These are phyloP conservation scores for Nylanderia fulva DNA, from an alignment of 1,140 invertebrate species.

Conservation along the genomic window DNA sequence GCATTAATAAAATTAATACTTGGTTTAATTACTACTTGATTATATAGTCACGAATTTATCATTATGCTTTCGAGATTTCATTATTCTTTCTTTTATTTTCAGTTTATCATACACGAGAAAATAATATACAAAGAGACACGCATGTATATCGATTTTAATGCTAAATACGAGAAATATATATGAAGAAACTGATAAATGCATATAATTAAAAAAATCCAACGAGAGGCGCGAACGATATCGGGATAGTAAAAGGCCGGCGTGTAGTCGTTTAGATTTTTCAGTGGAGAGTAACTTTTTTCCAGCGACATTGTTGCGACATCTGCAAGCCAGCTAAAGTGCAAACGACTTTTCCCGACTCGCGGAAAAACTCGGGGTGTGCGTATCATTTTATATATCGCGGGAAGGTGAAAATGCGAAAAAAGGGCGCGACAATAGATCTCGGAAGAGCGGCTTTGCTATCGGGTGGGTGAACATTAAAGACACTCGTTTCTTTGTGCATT, in stretches of 20 bases:
- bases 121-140: not conserved
- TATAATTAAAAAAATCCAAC: too few species aligned
- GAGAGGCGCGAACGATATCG: not conserved
- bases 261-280: conserved; percentile 45
- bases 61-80: not conserved
- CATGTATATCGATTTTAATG: not conserved
- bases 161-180: too few species aligned
- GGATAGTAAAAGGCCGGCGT: not conserved
- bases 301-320: not conserved
- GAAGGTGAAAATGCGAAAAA: not conserved
- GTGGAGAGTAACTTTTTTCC: conserved; percentile 7
- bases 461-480: not conserved
- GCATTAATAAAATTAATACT: not conserved
- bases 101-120: not conserved
- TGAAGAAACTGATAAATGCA: too few species aligned
- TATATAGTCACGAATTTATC: conserved; percentile 9
- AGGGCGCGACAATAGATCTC: not conserved
- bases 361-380: conserved; percentile 8
- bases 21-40: not conserved
- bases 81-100: not conserved
- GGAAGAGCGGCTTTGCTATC: not conserved
- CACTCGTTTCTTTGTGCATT: not conserved
- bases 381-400: not conserved
- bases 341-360: conserved; percentile 29
- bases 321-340: conserved; percentile 30